Percentiles rank a stretch among this genome's conserved stretches.
phyloP scores from a whole-genome alignment of 2,888 invertebrate species.

The Tetropium fuscum region DNA sequence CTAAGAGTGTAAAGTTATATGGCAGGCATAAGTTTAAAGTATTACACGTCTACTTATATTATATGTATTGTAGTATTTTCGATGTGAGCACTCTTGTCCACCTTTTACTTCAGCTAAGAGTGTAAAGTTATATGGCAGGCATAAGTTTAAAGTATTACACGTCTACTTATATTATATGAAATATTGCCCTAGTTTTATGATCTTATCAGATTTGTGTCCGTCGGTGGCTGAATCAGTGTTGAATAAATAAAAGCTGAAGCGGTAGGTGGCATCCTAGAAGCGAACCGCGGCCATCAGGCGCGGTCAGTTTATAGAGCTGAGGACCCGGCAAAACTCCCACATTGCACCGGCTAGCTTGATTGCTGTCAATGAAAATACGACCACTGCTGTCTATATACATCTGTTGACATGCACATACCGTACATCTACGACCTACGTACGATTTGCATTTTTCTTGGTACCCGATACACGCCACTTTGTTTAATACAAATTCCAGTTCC shows the following conservation, averaged over 20 bases:
- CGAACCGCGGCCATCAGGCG: constrained; percentile 25
- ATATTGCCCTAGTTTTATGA: background rate
- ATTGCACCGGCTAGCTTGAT: constrained; percentile 31
- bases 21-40: too few relatives aligned
- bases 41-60: too few relatives aligned
- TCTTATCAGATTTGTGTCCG: constrained; percentile 14
- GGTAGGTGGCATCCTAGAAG: constrained; percentile 32
- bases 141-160: too few relatives aligned
- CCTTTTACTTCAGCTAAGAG: too few relatives aligned
- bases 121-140: too few relatives aligned
- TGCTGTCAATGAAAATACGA: constrained; percentile 34
- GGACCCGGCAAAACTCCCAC: constrained; percentile 30
- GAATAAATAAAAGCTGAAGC: constrained; percentile 24
- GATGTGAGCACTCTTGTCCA: too few relatives aligned
- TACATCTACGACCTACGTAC: constrained; percentile 19
- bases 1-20: too few relatives aligned
- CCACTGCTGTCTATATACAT: constrained; percentile 28
- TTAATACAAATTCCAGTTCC: background rate
- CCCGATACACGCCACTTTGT: constrained; percentile 5
- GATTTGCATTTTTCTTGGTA: constrained; percentile 5
- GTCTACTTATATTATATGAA: too few relatives aligned
- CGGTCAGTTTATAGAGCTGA: constrained; percentile 33
- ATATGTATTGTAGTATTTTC: too few relatives aligned
- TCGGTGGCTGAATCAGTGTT: constrained; percentile 11
- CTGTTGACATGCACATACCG: constrained; percentile 25